A percentile compares a stretch with the other conserved stretches of the same genome.
Evolutionary conservation across 1,140 invertebrate species (phyloP).

Genomic region (Ceratitis capitata): DNA sequence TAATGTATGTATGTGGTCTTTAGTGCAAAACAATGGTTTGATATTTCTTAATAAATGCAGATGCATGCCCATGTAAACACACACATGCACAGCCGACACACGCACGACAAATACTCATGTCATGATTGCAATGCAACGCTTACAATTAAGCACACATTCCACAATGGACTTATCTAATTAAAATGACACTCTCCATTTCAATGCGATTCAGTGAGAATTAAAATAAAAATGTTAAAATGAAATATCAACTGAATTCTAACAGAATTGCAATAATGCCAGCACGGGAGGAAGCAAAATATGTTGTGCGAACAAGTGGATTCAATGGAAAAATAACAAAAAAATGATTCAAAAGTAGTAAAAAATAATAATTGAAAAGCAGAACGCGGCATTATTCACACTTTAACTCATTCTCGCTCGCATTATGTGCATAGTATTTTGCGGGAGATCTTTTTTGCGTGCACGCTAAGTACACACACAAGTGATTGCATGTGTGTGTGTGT

Average conservation of each 20-base stretch:
- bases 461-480: no score
- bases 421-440: no score
- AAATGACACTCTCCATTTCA: slow-evolving; percentile 1
- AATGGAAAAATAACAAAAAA: not conserved
- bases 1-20: no score
- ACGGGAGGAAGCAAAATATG: not conserved
- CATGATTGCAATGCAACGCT: not conserved
- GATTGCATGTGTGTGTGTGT: not conserved
- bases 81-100: not conserved
- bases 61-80: not conserved
- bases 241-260: slow-evolving; percentile 14
- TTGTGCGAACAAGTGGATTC: not conserved
- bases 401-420: not conserved
- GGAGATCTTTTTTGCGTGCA: no score
- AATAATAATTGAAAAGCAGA: slow-evolving; percentile 14
- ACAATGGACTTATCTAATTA: slow-evolving; percentile 11
- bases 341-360: no score
- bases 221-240: not conserved
- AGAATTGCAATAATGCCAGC: not conserved
- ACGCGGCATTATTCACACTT: not conserved
- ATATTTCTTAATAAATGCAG: not conserved
- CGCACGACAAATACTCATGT: not conserved
- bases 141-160: not conserved
- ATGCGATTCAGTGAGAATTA: not conserved
- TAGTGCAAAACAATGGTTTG: no score